These are phyloP conservation scores for Melanotaenia parkinsoni DNA, from an alignment of 2,797 vertebrate species.

Conservation along the genomic window DNA sequence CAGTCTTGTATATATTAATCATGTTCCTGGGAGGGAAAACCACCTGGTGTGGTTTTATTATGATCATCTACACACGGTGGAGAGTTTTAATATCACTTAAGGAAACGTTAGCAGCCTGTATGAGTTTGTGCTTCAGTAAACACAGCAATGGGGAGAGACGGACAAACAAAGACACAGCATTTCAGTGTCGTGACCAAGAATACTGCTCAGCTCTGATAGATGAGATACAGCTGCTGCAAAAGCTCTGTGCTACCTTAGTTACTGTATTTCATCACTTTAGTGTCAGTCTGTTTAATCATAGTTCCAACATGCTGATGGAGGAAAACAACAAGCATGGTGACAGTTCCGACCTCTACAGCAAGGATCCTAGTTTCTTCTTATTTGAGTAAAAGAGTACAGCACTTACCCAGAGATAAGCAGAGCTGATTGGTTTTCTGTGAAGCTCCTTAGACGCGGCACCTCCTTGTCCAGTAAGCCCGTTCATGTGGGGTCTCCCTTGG, in stretches of 20 bases:
- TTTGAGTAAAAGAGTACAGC: conserved; percentile 54
- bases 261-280: conserved; percentile 30
- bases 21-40: not conserved
- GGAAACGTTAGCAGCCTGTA: conserved; percentile 52
- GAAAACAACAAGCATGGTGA: conserved; percentile 20
- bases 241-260: conserved; percentile 27
- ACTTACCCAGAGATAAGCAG: conserved; percentile 90
- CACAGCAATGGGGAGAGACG: conserved; percentile 44
- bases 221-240: conserved; percentile 66
- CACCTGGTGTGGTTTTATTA: not conserved
- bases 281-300: conserved; percentile 40
- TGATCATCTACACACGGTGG: conserved; percentile 15
- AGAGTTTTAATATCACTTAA: conserved; percentile 22
- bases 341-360: conserved; percentile 14
- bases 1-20: not conserved
- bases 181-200: conserved; percentile 79
- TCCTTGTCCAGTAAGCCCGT: conserved; percentile 87
- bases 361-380: conserved; percentile 9
- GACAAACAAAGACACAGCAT: conserved; percentile 67
- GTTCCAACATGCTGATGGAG: conserved; percentile 34
- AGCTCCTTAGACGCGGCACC: conserved; percentile 90
- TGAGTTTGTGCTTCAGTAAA: conserved; percentile 55
- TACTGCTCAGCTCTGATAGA: conserved; percentile 55
- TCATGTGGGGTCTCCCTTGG: conserved; percentile 89
- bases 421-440: conserved; percentile 83